Percentiles rank a stretch among this genome's conserved stretches.
phyloP scores from a whole-genome alignment of 2,113 vertebrate species.

The Zosterops lateralis region DNA sequence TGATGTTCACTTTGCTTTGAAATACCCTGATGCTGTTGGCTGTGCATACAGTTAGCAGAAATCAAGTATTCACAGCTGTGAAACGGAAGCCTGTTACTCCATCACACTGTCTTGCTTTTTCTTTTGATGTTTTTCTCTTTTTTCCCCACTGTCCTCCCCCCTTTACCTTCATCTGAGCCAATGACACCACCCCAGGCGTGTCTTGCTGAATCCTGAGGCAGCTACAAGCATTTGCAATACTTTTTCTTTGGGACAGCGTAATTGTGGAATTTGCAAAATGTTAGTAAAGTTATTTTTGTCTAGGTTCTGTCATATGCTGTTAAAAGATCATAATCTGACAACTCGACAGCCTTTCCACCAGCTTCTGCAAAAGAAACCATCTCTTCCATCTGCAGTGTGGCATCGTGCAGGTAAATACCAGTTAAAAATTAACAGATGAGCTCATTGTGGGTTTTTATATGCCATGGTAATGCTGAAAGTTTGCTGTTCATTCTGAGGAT shows the following conservation, averaged over 20 bases:
- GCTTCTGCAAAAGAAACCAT: not conserved
- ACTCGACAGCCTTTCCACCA: constrained; percentile 42
- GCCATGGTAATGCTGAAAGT: not conserved
- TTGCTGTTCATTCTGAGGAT: not conserved
- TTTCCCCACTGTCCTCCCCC: rapidly evolving
- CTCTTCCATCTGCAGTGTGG: not conserved
- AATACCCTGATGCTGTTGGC: not conserved
- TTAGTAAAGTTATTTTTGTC: not conserved
- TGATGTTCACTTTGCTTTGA: not conserved
- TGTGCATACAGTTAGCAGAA: not conserved
- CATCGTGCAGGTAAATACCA: constrained; percentile 56
- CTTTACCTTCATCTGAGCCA: not conserved
- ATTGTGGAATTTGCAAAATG: not conserved
- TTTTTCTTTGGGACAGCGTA: not conserved
- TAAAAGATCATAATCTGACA: not conserved
- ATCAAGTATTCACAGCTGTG: not conserved
- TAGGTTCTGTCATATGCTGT: constrained; percentile 39
- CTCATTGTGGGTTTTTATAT: rapidly evolving
- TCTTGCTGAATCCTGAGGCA: not conserved
- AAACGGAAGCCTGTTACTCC: not conserved
- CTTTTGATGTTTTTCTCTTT: not conserved
- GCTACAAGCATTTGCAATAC: not conserved
- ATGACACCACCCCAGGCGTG: rapidly evolving
- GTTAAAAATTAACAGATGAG: not conserved
- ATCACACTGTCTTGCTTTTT: not conserved